Percentiles rank a stretch among this genome's conserved stretches.
Evolutionary conservation across 2,797 vertebrate species (phyloP).

Genomic region (Sarcophilus harrisii): DNA sequence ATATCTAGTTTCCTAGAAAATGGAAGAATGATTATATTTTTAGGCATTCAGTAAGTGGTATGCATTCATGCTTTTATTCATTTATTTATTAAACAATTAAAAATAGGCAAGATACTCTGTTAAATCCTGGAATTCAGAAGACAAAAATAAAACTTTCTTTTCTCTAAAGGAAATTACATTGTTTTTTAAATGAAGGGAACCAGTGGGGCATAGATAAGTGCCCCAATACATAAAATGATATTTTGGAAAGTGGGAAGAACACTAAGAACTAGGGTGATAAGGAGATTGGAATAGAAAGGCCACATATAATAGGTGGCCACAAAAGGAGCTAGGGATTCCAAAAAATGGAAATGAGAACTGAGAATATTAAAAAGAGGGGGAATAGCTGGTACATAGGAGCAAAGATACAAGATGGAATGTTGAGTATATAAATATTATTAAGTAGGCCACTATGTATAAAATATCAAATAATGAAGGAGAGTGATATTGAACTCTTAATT

Average conservation of each 20-base stretch:
- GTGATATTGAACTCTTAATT: not conserved
- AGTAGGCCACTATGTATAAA: not conserved
- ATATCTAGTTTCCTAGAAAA: not conserved
- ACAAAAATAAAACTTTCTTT: not conserved
- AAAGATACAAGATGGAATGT: not conserved
- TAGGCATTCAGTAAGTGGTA: rapidly evolving
- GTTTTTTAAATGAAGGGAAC: not conserved
- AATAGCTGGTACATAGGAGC: not conserved
- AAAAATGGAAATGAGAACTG: not conserved
- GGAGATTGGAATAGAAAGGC: not conserved
- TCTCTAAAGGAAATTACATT: not conserved
- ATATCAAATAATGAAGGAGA: not conserved
- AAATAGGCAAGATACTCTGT: not conserved
- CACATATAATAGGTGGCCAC: not conserved
- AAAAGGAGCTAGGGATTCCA: not conserved
- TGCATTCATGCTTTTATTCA: not conserved
- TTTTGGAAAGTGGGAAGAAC: not conserved
- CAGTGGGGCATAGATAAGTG: not conserved
- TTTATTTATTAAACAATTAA: not conserved
- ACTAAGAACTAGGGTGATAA: not conserved
- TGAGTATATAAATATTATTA: not conserved
- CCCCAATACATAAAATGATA: not conserved
- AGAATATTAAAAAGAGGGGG: not conserved
- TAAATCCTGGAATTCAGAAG: not conserved
- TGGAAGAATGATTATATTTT: not conserved